Evolutionary conservation across 2,888 invertebrate genomes (phyloP).

Genomic region (Coenonympha arcania): DNA sequence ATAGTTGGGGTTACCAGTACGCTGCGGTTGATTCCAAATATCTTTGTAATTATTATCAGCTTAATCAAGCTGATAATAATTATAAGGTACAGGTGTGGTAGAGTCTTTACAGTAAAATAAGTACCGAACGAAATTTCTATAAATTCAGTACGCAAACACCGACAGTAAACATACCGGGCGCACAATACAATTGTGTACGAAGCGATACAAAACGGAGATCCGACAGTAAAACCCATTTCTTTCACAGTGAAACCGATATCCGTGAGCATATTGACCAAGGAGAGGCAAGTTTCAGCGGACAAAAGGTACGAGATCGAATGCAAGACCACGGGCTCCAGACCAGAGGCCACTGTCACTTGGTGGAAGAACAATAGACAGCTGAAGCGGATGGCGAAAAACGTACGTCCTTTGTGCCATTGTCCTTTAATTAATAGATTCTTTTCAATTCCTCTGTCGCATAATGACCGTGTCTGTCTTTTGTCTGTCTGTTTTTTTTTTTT

Average conservation of each 20-base stretch:
- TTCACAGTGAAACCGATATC: conserved; percentile 88
- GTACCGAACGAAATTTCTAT: conserved; percentile 2
- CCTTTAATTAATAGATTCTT: conserved; percentile 59
- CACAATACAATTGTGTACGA: conserved; percentile 8
- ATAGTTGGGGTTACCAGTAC: no score
- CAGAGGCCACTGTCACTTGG: conserved; percentile 90
- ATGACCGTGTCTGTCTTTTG: conserved; percentile 15
- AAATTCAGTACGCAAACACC: conserved; percentile 14
- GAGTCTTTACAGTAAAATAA: neutral
- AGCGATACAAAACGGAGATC: conserved; percentile 3
- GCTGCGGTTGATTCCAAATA: no score
- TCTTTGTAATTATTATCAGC: no score
- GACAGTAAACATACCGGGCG: conserved; percentile 9
- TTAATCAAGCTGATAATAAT: no score
- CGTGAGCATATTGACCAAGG: conserved; percentile 87
- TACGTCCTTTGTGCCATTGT: conserved; percentile 65
- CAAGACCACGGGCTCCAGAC: conserved; percentile 87
- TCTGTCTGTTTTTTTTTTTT: conserved; percentile 19
- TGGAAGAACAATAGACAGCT: conserved; percentile 89
- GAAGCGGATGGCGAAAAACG: conserved; percentile 85
- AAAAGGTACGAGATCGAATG: conserved; percentile 91
- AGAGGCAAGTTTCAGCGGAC: conserved; percentile 87
- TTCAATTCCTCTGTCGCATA: conserved; percentile 26
- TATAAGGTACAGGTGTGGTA: no score
- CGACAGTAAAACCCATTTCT: conserved; percentile 30